Percentiles rank a stretch among this genome's conserved stretches.
These are phyloP conservation scores for Lethocerus indicus DNA, from an alignment of 1,140 invertebrate genomes.

Conservation along the genomic window DNA sequence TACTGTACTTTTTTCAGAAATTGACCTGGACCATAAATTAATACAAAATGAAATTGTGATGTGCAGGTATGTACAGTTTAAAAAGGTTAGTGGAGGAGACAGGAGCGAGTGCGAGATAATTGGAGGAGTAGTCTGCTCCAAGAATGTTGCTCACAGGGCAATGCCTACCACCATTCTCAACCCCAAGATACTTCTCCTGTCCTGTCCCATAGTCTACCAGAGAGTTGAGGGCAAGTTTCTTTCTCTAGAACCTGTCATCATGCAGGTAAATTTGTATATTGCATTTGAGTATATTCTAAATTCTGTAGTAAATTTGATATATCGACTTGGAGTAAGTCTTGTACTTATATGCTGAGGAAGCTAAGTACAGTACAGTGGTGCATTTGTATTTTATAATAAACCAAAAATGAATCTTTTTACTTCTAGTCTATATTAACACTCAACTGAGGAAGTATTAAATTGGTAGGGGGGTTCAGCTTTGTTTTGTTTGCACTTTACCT, in stretches of 20 bases:
- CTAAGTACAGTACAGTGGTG: too few relatives aligned
- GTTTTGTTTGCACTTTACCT: too few relatives aligned
- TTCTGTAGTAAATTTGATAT: too few relatives aligned
- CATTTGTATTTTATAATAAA: too few relatives aligned
- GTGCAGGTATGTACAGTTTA: slow-evolving; percentile 63
- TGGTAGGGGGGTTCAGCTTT: too few relatives aligned
- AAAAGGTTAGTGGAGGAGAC: slow-evolving; percentile 72
- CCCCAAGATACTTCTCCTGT: slow-evolving; percentile 69
- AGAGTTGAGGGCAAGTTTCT: slow-evolving; percentile 78
- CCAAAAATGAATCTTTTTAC: too few relatives aligned
- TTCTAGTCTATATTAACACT: too few relatives aligned
- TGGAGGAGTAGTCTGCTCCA: slow-evolving; percentile 76
- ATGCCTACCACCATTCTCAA: slow-evolving; percentile 69
- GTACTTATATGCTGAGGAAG: too few relatives aligned
- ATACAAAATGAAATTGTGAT: background rate
- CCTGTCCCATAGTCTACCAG: slow-evolving; percentile 83
- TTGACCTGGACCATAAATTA: too few relatives aligned
- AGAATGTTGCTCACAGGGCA: slow-evolving; percentile 80
- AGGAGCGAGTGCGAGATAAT: slow-evolving; percentile 61
- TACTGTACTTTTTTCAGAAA: too few relatives aligned
- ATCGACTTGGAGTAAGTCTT: too few relatives aligned
- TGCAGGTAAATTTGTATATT: slow-evolving; percentile 42
- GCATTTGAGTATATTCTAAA: background rate
- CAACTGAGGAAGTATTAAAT: too few relatives aligned
- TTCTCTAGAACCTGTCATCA: slow-evolving; percentile 75